These are phyloP conservation scores for Solenopsis fugax DNA, from an alignment of 1,140 invertebrate species.

Conservation along the genomic window DNA sequence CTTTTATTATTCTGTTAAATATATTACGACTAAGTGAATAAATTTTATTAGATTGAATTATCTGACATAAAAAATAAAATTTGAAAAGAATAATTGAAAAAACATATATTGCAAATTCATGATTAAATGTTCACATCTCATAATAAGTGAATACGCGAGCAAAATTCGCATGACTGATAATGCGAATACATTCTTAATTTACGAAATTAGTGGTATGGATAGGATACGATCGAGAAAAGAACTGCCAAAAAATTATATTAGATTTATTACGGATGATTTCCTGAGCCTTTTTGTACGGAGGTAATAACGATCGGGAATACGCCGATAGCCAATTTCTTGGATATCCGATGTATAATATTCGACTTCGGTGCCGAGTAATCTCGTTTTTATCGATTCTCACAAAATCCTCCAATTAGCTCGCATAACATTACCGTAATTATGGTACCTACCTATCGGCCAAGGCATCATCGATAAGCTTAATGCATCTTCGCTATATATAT, in stretches of 20 bases:
- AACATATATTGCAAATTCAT: neutral
- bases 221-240: constrained; percentile 14
- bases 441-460: constrained; percentile 72
- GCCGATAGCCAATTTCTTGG: constrained; percentile 80
- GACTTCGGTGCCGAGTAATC: constrained; percentile 71
- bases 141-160: neutral
- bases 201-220: constrained; percentile 24
- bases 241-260: constrained; percentile 55
- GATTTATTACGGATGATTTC: constrained; percentile 74
- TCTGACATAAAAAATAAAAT: constrained; percentile 10
- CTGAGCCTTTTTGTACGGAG: constrained; percentile 55
- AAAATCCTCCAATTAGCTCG: constrained; percentile 82
- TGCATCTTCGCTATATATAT: constrained; percentile 69
- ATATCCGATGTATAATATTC: constrained; percentile 68
- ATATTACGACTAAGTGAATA: neutral
- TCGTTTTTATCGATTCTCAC: constrained; percentile 80
- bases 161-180: constrained; percentile 51
- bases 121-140: constrained; percentile 33
- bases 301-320: constrained; percentile 67
- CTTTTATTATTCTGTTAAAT: constrained; percentile 44
- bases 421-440: constrained; percentile 83
- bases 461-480: constrained; percentile 71
- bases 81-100: neutral
- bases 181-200: constrained; percentile 61
- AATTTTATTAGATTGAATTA: neutral